Evolutionary conservation across 2,888 invertebrate species (phyloP).

Genomic region (Cataglyphis rosenhaueri): DNA sequence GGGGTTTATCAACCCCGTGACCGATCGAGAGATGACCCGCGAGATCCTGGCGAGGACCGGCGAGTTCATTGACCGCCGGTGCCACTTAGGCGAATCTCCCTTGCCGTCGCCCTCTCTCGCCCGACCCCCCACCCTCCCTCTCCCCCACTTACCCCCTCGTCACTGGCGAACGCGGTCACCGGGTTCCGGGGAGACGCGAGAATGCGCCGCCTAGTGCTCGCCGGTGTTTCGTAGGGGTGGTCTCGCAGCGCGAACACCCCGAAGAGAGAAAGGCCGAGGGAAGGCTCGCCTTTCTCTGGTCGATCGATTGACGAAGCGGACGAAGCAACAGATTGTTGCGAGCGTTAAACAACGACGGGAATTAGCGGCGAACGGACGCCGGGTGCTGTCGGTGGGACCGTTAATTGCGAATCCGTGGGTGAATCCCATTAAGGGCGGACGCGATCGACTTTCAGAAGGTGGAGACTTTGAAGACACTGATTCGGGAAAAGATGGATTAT

Average conservation of each 20-base stretch:
- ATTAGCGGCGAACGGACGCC: background rate
- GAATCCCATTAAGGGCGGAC: constrained; percentile 5
- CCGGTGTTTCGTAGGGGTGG: constrained; percentile 43
- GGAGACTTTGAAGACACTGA: background rate
- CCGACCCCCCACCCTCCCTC: background rate
- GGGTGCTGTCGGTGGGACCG: background rate
- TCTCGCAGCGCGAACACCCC: constrained; percentile 42
- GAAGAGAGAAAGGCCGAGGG: constrained; percentile 31
- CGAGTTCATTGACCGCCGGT: constrained; percentile 41
- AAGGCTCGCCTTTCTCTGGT: constrained; percentile 22
- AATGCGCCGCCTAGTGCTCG: constrained; percentile 44
- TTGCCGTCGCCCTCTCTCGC: background rate
- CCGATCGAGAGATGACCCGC: constrained; percentile 50
- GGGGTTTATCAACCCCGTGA: constrained; percentile 46
- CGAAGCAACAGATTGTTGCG: constrained; percentile 72
- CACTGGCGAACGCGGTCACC: constrained; percentile 47
- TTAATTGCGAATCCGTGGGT: background rate
- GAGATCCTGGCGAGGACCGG: constrained; percentile 50
- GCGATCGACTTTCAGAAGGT: background rate
- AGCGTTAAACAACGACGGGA: constrained; percentile 51
- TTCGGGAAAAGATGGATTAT: background rate
- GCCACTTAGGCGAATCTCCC: constrained; percentile 51
- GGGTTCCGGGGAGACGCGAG: constrained; percentile 43
- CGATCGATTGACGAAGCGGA: constrained; percentile 38
- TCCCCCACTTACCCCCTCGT: background rate